Conservation (phyloP, 2,888 invertebrate species). For the Galerucella pusilla region DNA sequence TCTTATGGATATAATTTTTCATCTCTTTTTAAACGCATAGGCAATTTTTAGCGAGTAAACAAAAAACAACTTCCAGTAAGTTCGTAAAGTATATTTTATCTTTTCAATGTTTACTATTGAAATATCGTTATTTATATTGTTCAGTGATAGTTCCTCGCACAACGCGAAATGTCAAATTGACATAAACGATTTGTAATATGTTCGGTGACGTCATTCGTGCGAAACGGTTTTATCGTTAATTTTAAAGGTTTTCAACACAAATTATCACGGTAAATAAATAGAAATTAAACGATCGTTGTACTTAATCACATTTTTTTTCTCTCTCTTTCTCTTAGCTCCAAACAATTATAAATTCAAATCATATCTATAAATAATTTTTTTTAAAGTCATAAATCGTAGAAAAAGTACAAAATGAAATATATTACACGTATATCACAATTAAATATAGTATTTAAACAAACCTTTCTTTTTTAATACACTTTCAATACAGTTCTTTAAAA, state of each 20-base stretch:
- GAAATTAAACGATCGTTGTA: slow-evolving; percentile 11
- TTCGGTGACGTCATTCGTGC: no score
- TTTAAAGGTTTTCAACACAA: background rate
- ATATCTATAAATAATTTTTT: slow-evolving; percentile 19
- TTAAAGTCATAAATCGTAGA: slow-evolving; percentile 36
- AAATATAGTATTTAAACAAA: slow-evolving; percentile 43
- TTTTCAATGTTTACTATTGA: no score
- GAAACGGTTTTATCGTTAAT: no score
- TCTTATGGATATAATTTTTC: background rate
- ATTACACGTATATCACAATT: slow-evolving; percentile 45
- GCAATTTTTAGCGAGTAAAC: background rate
- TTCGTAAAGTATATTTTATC: no score
- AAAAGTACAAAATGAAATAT: slow-evolving; percentile 46
- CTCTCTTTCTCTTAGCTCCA: background rate
- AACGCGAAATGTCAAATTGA: no score
- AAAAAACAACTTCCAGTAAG: no score
- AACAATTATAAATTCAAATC: slow-evolving; percentile 6
- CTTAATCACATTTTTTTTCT: slow-evolving; percentile 1
- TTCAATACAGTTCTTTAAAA: slow-evolving; percentile 21
- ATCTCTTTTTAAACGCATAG: background rate
- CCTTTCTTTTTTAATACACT: slow-evolving; percentile 36
- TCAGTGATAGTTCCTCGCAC: no score
- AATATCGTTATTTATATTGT: no score
- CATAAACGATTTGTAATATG: no score
- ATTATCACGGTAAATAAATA: background rate